Evolutionary conservation across 30 jellyfish, hydroid and myxozoan genomes (phyloP), one percentile per base, ranked within the genome.

Genomic region (Euphysa ruthae): DNA sequence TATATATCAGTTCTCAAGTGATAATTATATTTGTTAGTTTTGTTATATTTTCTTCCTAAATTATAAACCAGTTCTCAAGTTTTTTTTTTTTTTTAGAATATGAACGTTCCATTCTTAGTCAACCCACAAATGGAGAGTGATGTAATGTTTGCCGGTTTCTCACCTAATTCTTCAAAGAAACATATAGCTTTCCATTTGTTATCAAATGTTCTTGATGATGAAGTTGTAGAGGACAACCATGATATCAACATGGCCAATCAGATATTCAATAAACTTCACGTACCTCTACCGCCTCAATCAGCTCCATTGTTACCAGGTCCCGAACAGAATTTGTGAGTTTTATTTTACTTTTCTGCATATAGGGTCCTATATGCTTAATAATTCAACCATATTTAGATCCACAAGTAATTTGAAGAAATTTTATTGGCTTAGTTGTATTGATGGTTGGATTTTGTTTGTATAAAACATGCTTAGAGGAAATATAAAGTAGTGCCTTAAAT

Each of bases 101-200:
- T 68, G 15, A 68, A 68, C 25, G 55, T 58, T 14, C 80, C 74
- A 19, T 42, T 68, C 49, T 42, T 57, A 49, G 52, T 68, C 6
- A 34, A 68, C 49, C 77, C 73, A 24, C 73, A 46, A 28, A 58
- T 44, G 44, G 80, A 68, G 16, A 57, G 32, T 6, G 80, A 68
- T 25, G 43, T 68, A 7, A 23, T 68, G 31, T 33, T 58, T 55
- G 92, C 92, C 12, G 82, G 77, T 43, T 77, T 82, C 18, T 33
- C 87, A 27, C 65, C 85, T 2, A 72, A 60, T 29, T 43, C 58
- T 4, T 14, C 85, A 8, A 56, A 70, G 7, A 88, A 88, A 60
- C 98, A 88, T 78, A 88, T 88, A 30, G 98, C 98, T 3, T 88
- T 72, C 71, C 94, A 88, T 46, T 32, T 88, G 73, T 70, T 88